Evolutionary conservation across 2,797 vertebrate species (phyloP).

Genomic region (Sebastes glaucus): DNA sequence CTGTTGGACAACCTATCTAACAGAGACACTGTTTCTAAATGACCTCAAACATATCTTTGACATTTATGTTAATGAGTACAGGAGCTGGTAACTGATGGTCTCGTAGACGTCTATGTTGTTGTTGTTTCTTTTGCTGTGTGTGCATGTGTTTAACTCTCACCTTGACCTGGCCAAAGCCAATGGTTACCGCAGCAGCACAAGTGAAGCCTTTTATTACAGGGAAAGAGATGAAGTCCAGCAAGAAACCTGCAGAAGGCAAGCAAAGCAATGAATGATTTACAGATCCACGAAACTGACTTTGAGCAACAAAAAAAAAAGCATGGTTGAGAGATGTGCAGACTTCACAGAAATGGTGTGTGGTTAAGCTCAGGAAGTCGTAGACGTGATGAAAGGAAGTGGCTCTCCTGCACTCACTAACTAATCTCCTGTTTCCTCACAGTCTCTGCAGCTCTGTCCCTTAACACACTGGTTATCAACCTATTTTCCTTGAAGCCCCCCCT

Average conservation of each 20-base stretch:
- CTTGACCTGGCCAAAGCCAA: constrained; percentile 94
- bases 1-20: neutral
- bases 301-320: neutral
- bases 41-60: neutral
- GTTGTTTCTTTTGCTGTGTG: neutral
- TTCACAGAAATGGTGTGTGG: neutral
- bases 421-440: constrained; percentile 16
- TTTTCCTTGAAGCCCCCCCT: no score
- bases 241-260: constrained; percentile 84
- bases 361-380: constrained; percentile 45
- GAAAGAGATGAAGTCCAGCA: constrained; percentile 94
- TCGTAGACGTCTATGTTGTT: neutral
- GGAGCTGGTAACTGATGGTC: neutral
- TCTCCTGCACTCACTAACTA: neutral
- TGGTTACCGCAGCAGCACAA: constrained; percentile 91
- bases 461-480: no score
- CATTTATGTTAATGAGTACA: neutral
- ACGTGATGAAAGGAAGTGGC: constrained; percentile 16
- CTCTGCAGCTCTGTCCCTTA: neutral
- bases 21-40: neutral
- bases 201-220: constrained; percentile 97
- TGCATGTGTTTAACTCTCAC: constrained; percentile 72
- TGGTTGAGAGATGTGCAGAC: neutral
- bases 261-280: neutral
- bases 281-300: neutral